Conservation (phyloP, 2,113 vertebrate species). For the Orthonyx spaldingii region DNA sequence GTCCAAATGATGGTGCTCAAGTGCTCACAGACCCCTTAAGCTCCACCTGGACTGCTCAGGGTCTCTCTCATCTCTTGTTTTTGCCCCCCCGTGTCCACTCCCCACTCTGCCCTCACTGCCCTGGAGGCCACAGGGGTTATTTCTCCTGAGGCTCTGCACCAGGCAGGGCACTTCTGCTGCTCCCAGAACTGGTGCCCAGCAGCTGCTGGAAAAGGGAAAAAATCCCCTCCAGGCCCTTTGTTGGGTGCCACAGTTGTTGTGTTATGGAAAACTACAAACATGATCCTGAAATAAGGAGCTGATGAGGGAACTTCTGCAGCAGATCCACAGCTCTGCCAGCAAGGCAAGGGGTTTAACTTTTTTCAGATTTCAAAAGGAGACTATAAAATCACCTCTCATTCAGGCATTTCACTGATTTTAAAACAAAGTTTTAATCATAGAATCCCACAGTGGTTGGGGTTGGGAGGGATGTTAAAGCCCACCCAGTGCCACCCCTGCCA, state of each 20-base stretch:
- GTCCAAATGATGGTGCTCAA: neutral
- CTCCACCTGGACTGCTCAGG: neutral
- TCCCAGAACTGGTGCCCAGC: neutral
- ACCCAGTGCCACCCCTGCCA: neutral
- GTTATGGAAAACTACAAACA: neutral
- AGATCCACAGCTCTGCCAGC: neutral
- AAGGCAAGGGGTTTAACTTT: neutral
- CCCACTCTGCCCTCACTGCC: neutral
- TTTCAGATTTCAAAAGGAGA: neutral
- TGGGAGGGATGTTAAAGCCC: fast-evolving
- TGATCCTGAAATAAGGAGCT: neutral
- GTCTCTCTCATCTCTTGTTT: neutral
- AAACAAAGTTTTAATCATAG: neutral
- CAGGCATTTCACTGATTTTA: neutral
- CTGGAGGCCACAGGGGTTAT: neutral
- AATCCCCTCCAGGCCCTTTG: neutral
- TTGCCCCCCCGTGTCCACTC: neutral
- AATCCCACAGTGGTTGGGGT: neutral
- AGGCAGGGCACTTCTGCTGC: neutral
- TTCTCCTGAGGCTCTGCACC: neutral
- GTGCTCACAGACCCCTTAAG: fast-evolving
- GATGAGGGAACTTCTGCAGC: neutral
- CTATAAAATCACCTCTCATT: neutral
- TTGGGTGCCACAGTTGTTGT: neutral
- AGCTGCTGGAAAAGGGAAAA: neutral